Base-by-base conservation (phyloP, 2,797 vertebrate species). In the Muscicapa striata region DNA sequence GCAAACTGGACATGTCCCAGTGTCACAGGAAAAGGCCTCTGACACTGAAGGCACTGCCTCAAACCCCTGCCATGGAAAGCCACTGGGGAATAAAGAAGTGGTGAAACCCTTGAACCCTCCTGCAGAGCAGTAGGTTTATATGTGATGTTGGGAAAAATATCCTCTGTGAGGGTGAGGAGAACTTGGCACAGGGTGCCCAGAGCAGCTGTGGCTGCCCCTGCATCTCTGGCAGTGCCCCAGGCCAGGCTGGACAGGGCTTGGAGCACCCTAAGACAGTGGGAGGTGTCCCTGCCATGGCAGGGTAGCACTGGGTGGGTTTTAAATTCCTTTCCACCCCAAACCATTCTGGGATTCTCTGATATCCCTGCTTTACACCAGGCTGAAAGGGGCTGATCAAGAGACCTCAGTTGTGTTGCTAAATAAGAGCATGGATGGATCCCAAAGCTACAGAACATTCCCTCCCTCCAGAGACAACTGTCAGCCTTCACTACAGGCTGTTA, bases 371-470 rank as follows among this genome's bases (percentile, higher is more conserved):
- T 54, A 22, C 17, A 58, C 11, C 57, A 41, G 82, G 68, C 74
- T 67, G 58, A 41, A 82, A 79, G 63, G 58, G 40, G 34, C 49
- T 40, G 45, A 78, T 22, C 36, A 51, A 51, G 15, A 78, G 9
- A 38, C 40, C 45, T 70, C 24, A 9, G 14, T 9, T 46, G 32
- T 84, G 57, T 41, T 58, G 48, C 43, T 87, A 67, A 87, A 70
- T 62, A 46, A 30, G n/a, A 48, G 19, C 11, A 30, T 5, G 58
- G 54, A 67, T 34, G 34, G 52, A 59, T 41, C n/a, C 27, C 49
- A 91, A 67, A 89, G 52, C 52, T 62, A 30, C 27, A 89, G 58
- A 93, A 61, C 18, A 66, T 77, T 24, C 21, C n/a, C 52, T 84
- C 45, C 36, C 75, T 68, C 49, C 59, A 59, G 72, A 75, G 43